Base-by-base conservation (phyloP, 2,113 vertebrate species). In the Scytalopus superciliaris region DNA sequence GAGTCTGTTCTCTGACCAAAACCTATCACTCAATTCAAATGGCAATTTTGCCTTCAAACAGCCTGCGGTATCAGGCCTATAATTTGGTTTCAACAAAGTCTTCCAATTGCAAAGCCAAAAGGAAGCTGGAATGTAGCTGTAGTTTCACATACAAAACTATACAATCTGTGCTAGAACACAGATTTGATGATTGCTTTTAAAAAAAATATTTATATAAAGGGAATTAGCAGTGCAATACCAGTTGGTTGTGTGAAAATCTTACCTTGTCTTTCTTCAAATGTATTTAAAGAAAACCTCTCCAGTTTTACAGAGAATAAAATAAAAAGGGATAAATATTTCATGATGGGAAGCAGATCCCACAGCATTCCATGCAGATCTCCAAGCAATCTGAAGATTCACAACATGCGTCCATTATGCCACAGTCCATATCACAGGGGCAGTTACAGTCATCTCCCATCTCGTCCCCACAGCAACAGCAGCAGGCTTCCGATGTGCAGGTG, bases 291-390 rank as follows among this genome's bases (percentile, higher is more conserved):
- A 95, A 94, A 92, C 67, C 70, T 97, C 96, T 98, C 97, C 98
- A 98, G 98, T 98, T 98, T 96, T 97, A 86, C 11, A 94, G 27
- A 97, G 70, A 69, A 95, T 74, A 87, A 96, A 79, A 84, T 68
- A 95, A 95, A 93, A 83, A 66, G 49, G 83, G 96, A 92, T 91
- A 95, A 98, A 96, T 89, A 93, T 75, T 97, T 98, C 98, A 99
- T 79, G 99, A 99, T 52, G 99, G 99, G 96, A 99, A 99, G 97
- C 99, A 99, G 98, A 99, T 99, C 55, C 99, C 99, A 86, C 99
- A 99, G 98, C 99, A 99, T 97, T 99, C 99, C 99, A 99, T 99
- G 94, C 99, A 99, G 98, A 99, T 99, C 98, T 99, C 99, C 98
- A 99, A 98, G 96, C 99, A 99, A 97, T 99, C 99, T 23, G 99